Percentiles rank a stretch among this genome's conserved stretches.
Evolutionary conservation across 2,113 vertebrate species (phyloP).

Genomic region (Halcyon malimbica): DNA sequence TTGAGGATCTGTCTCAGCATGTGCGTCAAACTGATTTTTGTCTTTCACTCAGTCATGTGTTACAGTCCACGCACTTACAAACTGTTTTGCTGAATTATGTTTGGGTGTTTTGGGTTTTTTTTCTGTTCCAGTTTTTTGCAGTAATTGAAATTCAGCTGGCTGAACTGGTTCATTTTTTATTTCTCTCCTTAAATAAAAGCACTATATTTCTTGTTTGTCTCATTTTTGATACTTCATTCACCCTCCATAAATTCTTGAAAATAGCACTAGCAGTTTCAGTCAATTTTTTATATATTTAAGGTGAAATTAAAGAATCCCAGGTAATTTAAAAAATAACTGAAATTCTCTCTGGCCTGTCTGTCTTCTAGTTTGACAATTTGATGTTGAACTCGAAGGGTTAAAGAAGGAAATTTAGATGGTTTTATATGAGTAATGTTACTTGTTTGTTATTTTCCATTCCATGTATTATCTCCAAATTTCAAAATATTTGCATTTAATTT

Average conservation of each 20-base stretch:
- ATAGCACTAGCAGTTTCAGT: background rate
- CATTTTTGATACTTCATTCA: background rate
- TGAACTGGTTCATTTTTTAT: constrained; percentile 14
- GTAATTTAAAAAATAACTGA: background rate
- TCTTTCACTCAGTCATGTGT: background rate
- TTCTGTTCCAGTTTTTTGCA: background rate
- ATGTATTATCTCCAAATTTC: background rate
- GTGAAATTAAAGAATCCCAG: background rate
- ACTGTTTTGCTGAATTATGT: background rate
- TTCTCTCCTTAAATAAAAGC: constrained; percentile 23
- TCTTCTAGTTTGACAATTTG: background rate
- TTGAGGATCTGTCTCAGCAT: background rate
- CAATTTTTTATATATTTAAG: background rate
- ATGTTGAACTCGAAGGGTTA: background rate
- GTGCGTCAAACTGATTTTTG: background rate
- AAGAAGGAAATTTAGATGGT: background rate
- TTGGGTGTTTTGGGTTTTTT: too few relatives aligned
- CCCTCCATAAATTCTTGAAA: background rate
- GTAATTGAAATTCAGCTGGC: constrained; percentile 24
- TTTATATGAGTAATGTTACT: background rate
- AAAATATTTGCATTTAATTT: background rate
- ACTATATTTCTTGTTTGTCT: background rate
- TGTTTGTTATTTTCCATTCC: background rate
- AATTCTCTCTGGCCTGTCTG: background rate
- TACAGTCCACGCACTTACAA: background rate